A percentile compares a stretch with the other conserved stretches of the same genome.
phyloP scores from a whole-genome alignment of 1,140 invertebrate species.

The Acromyrmex charruanus region DNA sequence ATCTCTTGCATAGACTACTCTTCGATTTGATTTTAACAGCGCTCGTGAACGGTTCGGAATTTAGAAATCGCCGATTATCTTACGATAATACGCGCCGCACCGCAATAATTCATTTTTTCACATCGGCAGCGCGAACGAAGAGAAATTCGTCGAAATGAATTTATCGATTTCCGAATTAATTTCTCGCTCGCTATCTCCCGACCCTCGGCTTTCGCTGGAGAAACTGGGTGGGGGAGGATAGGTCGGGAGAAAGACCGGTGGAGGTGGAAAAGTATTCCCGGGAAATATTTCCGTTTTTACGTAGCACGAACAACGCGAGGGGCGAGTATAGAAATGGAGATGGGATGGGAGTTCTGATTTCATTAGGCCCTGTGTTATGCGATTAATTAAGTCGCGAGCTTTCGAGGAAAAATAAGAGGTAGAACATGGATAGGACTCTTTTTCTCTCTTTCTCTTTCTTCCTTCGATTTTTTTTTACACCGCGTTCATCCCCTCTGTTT shows the following conservation, averaged over 20 bases:
- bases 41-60: slow-evolving; percentile 34
- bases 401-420: slow-evolving; percentile 84
- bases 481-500: background rate
- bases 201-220: slow-evolving; percentile 63
- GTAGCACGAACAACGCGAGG: slow-evolving; percentile 67
- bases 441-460: slow-evolving; percentile 1
- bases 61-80: slow-evolving; percentile 63
- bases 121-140: slow-evolving; percentile 67
- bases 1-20: background rate
- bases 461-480: slow-evolving; percentile 31
- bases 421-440: slow-evolving; percentile 72
- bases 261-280: slow-evolving; percentile 82
- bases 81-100: slow-evolving; percentile 53
- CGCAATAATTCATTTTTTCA: slow-evolving; percentile 66
- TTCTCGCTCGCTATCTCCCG: slow-evolving; percentile 71
- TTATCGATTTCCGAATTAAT: slow-evolving; percentile 82
- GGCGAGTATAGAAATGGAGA: slow-evolving; percentile 78
- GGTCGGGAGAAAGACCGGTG: slow-evolving; percentile 58
- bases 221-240: slow-evolving; percentile 33
- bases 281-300: slow-evolving; percentile 85
- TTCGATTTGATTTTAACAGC: slow-evolving; percentile 47
- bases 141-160: slow-evolving; percentile 77
- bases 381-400: slow-evolving; percentile 87
- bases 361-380: slow-evolving; percentile 87
- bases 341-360: slow-evolving; percentile 85